Evolutionary conservation across 2,113 vertebrate genomes (phyloP).

Genomic region (Paratilapia polleni): DNA sequence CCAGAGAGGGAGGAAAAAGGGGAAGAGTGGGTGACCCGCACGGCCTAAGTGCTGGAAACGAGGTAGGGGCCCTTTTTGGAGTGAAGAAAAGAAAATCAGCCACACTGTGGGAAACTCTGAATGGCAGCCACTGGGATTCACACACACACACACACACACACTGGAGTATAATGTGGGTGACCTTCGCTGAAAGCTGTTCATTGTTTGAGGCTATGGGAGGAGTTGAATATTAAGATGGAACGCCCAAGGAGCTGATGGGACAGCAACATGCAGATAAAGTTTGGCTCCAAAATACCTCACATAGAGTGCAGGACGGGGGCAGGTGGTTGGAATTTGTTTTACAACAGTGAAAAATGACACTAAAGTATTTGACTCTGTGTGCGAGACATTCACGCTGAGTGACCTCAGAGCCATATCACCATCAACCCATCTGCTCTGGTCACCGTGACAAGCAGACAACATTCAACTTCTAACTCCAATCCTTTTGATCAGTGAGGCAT

Average conservation of each 20-base stretch:
- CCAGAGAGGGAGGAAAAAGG: neutral
- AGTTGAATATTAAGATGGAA: constrained; percentile 33
- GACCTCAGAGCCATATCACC: constrained; percentile 13
- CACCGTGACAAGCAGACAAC: constrained; percentile 24
- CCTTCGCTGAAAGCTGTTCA: constrained; percentile 60
- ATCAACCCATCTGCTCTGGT: constrained; percentile 9
- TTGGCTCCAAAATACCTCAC: neutral
- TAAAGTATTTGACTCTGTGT: neutral
- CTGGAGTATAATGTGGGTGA: constrained; percentile 53
- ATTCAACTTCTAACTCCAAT: constrained; percentile 15
- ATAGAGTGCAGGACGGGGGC: constrained; percentile 17
- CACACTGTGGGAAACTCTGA: constrained; percentile 46
- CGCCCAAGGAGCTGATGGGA: constrained; percentile 1
- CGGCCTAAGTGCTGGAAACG: constrained; percentile 38
- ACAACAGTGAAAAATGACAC: constrained; percentile 9
- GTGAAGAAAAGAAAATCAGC: constrained; percentile 12
- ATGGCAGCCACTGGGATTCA: constrained; percentile 18
- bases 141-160: constrained; percentile 25
- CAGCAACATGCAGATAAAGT: neutral
- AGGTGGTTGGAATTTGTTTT: constrained; percentile 21
- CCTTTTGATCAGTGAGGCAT: constrained; percentile 21
- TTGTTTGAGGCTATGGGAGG: constrained; percentile 58
- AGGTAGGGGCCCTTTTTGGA: constrained; percentile 13
- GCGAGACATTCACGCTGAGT: neutral
- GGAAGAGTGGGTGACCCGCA: constrained; percentile 49